Evolutionary conservation across 1,140 invertebrate species (phyloP).

Genomic region (Cheumatopsyche charites): DNA sequence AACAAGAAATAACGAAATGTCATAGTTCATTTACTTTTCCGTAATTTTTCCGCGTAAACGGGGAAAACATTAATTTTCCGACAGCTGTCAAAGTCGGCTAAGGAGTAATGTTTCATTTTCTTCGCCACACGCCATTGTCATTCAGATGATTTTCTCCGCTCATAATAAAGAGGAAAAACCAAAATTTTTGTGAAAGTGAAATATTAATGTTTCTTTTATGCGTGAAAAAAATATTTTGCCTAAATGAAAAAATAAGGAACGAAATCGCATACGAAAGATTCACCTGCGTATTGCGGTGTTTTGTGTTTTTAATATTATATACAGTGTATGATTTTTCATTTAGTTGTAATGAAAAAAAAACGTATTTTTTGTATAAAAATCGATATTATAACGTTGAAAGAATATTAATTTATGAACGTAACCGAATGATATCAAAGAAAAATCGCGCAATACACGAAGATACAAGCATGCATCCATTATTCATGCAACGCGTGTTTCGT

Average conservation of each 20-base stretch:
- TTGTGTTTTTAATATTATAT: too few species aligned
- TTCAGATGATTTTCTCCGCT: conserved; percentile 35
- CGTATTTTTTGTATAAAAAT: too few species aligned
- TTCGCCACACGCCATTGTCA: conserved; percentile 36
- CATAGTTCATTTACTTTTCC: conserved; percentile 35
- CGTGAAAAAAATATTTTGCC: conserved; percentile 7
- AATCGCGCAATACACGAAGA: too few species aligned
- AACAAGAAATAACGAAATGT: conserved; percentile 6
- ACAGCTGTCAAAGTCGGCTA: conserved; percentile 41
- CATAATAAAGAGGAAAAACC: conserved; percentile 26
- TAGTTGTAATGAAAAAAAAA: too few species aligned
- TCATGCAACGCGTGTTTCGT: too few species aligned
- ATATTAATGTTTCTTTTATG: conserved; percentile 30
- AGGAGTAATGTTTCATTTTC: conserved; percentile 43
- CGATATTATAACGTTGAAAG: too few species aligned
- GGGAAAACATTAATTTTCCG: conserved; percentile 42
- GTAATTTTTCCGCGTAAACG: conserved; percentile 35
- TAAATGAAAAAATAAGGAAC: conserved; percentile 14
- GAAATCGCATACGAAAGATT: too few species aligned
- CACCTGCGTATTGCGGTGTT: too few species aligned
- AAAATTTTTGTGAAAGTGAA: conserved; percentile 32
- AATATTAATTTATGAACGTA: too few species aligned
- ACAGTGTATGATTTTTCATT: too few species aligned
- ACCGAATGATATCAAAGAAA: too few species aligned
- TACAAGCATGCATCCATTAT: too few species aligned